Evolutionary conservation across 2,113 vertebrate genomes (phyloP).

Genomic region (Clarias macrocephalus): DNA sequence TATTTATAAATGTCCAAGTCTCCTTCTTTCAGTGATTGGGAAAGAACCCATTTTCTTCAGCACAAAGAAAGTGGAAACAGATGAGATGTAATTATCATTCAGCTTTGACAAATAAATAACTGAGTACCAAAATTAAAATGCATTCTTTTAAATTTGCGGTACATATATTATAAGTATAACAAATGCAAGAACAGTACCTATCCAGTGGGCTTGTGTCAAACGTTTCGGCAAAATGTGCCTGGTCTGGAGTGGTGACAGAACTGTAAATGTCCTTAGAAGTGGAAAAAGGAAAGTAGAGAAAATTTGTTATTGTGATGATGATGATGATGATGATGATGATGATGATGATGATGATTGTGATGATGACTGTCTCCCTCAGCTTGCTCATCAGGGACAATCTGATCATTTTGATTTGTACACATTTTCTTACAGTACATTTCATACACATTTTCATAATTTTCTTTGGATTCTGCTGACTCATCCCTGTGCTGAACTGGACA

Average conservation of each 20-base stretch:
- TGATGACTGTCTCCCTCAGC: no score
- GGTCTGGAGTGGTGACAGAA: background rate
- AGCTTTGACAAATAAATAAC: background rate
- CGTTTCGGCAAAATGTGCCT: slow-evolving; percentile 44
- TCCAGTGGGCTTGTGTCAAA: slow-evolving; percentile 46
- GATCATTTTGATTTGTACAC: no score
- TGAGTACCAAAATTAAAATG: background rate
- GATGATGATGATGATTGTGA: no score
- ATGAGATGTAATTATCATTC: background rate
- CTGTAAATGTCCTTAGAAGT: slow-evolving; percentile 30
- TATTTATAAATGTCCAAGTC: slow-evolving; percentile 47
- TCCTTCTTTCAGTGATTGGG: slow-evolving; percentile 51
- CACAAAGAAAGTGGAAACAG: background rate
- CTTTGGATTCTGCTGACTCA: no score
- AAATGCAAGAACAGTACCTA: slow-evolving; percentile 17
- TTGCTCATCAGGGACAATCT: no score
- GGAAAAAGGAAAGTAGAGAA: background rate
- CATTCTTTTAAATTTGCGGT: background rate
- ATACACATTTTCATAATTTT: no score
- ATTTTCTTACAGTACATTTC: no score
- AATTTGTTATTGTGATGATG: background rate
- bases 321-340: background rate
- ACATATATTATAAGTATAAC: background rate
- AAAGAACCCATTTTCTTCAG: slow-evolving; percentile 58
- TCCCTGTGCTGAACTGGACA: no score